phyloP scores from a whole-genome alignment of 2,113 vertebrate genomes.

The Sebastes fasciatus region DNA sequence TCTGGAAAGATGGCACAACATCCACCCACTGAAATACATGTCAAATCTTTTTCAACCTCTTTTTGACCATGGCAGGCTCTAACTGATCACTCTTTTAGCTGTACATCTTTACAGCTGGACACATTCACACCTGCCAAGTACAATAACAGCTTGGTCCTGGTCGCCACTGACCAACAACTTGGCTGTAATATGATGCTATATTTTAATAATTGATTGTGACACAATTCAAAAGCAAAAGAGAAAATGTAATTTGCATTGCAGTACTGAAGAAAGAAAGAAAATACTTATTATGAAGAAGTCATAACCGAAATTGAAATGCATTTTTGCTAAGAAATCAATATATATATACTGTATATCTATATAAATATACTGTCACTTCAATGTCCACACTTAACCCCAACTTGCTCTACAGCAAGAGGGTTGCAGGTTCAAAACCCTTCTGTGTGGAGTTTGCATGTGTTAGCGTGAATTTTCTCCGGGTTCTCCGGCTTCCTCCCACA shows the following conservation, averaged over 20 bases:
- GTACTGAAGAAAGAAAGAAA: neutral
- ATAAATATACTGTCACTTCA: no score
- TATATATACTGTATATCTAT: no score
- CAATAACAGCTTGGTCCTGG: neutral
- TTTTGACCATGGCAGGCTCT: neutral
- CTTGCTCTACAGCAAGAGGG: no score
- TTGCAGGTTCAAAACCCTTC: no score
- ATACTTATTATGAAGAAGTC: neutral
- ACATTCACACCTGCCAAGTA: neutral
- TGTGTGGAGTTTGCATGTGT: no score
- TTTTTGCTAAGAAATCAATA: no score
- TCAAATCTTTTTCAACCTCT: neutral
- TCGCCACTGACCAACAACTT: neutral
- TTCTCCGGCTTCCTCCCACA: no score
- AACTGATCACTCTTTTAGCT: neutral
- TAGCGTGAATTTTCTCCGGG: no score
- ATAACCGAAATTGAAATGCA: no score
- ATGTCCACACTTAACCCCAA: no score
- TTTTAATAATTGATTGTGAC: neutral
- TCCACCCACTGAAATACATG: neutral
- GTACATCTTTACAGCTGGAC: neutral
- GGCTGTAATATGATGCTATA: neutral
- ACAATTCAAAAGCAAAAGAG: neutral
- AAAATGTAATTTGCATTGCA: neutral
- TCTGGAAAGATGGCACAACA: slow-evolving; percentile 34